These are phyloP conservation scores for Bufo gargarizans DNA, from an alignment of 2,113 vertebrate species.

Conservation along the genomic window DNA sequence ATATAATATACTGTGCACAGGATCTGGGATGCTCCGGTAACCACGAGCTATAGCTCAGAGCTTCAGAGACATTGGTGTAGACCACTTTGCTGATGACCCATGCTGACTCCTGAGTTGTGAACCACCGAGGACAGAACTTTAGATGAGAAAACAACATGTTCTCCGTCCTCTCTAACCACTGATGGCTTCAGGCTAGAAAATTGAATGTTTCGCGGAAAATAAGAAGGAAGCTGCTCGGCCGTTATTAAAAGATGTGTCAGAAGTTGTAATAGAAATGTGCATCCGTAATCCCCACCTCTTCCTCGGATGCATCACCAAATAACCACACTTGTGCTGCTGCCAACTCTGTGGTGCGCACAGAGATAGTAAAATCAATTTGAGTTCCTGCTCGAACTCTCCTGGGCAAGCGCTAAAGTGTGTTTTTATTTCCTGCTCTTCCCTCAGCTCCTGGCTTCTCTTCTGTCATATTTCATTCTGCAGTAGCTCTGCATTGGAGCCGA, in stretches of 20 bases:
- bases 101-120: not conserved
- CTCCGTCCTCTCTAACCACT: not conserved
- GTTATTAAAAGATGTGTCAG: constrained; percentile 31
- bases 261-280: constrained; percentile 5
- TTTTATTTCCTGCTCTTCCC: constrained; percentile 31
- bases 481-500: constrained; percentile 3
- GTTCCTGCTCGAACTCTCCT: constrained; percentile 21
- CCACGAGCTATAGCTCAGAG: too few species aligned
- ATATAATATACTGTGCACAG: too few species aligned
- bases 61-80: too few species aligned
- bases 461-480: constrained; percentile 48
- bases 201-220: not conserved
- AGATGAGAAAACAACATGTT: constrained; percentile 21
- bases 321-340: constrained; percentile 1
- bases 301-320: constrained; percentile 15
- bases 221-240: not conserved
- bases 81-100: not conserved
- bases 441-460: constrained; percentile 34
- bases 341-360: constrained; percentile 4
- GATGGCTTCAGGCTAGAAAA: not conserved
- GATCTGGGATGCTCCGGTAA: too few species aligned
- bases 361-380: constrained; percentile 47
- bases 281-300: constrained; percentile 23
- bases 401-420: constrained; percentile 36
- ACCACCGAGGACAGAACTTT: not conserved